A percentile compares a stretch with the other conserved stretches of the same genome.
Evolutionary conservation across 2,888 invertebrate genomes (phyloP).

Genomic region (Tridacna crocea): DNA sequence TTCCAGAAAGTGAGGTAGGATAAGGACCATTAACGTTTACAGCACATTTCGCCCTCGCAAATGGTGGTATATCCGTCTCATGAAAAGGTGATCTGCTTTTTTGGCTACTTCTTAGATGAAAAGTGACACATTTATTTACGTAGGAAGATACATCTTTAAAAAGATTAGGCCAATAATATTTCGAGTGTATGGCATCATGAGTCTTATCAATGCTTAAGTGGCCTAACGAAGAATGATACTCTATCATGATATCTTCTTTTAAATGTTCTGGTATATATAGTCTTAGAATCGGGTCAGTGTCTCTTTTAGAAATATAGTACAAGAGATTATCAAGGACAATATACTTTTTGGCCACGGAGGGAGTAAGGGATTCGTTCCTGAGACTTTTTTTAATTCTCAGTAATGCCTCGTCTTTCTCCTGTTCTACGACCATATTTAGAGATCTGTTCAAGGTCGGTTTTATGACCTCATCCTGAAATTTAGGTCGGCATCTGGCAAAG

Average conservation of each 20-base stretch:
- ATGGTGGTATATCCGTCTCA: no score
- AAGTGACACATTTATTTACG: no score
- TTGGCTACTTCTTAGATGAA: no score
- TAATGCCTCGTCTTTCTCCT: neutral
- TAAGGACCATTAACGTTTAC: no score
- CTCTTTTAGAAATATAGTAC: no score
- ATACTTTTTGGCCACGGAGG: neutral
- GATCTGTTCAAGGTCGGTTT: neutral
- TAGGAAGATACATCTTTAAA: no score
- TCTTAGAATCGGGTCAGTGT: neutral
- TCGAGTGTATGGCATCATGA: neutral
- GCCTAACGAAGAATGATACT: neutral
- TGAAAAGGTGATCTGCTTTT: no score
- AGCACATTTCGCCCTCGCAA: no score
- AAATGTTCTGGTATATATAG: neutral
- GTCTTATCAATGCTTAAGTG: neutral
- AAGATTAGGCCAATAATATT: no score
- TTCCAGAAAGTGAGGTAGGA: no score
- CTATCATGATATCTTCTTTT: neutral
- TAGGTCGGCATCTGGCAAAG: neutral
- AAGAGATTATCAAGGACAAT: no score
- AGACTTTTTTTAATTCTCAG: neutral
- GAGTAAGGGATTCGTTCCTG: neutral
- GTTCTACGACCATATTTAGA: slow-evolving; percentile 3
- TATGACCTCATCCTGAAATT: neutral